Evolutionary conservation across 2,888 invertebrate genomes (phyloP), one percentile per base, ranked within the genome.

Genomic region (Crepidodera aurea): DNA sequence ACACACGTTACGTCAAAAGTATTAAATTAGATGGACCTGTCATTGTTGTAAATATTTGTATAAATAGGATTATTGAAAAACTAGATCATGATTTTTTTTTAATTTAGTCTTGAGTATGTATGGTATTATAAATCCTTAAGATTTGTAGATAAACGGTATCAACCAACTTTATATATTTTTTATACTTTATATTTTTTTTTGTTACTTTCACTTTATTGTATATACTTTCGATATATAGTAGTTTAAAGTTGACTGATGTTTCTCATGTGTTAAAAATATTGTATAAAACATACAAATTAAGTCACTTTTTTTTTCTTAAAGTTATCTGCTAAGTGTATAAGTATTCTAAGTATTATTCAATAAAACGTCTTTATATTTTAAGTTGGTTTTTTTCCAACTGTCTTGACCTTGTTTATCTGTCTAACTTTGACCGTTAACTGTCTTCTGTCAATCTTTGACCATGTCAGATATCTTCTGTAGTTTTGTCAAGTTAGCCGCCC

Each of bases 151-250:
- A 22, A n/a, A n/a, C n/a, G n/a, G 22, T 22, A 22, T 37, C 10
- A 37, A 19, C 13, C 8, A 54, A 39, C 7, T 16, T 7, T 16
- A 16, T 22, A 54, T 42, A 32, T 48, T 62, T 59, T 59, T 54
- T 58, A 58, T 58, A 62, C 42, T 27, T 44, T 63, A 32, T 42
- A 29, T 32, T 42, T 59, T n/a, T n/a, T 37, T 55, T 51, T 62
- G 25, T 48, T 48, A 27, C 15, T 42, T 50, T 6, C 37, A 44
- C n/a, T 51, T 44, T 25, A 42, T 19, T 62, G 62, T 62, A 62
- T 44, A 63, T 59, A 59, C 12, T 48, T 27, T 12, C 10, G n/a
- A 18, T n/a, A 32, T 39, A 18, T 44, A n/a, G 18, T 42, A 55
- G n/a, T 46, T 8, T 22, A 15, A 27, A 16, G 34, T 34, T 37